Evolutionary conservation across 1,140 invertebrate species (phyloP).

Genomic region (Leptinotarsa texana): DNA sequence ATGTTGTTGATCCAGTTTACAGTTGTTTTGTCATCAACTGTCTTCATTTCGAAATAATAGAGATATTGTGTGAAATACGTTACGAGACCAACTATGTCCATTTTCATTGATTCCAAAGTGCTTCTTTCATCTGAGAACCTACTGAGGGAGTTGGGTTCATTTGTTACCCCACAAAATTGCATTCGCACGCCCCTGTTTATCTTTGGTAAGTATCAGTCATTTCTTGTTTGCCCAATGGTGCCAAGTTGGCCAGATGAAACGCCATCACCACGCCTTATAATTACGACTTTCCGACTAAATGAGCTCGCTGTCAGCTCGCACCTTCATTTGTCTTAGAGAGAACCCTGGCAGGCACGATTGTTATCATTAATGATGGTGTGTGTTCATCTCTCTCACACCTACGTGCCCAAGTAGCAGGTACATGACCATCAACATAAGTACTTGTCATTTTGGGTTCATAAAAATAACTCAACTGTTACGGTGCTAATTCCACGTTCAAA

Average conservation of each 20-base stretch:
- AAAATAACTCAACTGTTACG: conserved; percentile 48
- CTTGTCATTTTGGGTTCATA: conserved; percentile 33
- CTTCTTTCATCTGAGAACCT: too few species aligned
- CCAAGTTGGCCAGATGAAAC: conserved; percentile 34
- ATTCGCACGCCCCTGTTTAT: neutral
- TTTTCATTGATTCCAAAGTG: too few species aligned
- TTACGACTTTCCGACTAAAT: conserved; percentile 56
- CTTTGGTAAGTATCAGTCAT: conserved; percentile 22
- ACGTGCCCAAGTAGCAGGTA: conserved; percentile 21
- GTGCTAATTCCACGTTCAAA: conserved; percentile 40
- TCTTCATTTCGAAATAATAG: too few species aligned
- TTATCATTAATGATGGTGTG: conserved; percentile 47
- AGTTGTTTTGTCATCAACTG: too few species aligned
- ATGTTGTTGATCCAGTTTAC: too few species aligned
- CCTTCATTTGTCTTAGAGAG: conserved; percentile 52
- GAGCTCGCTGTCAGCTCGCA: conserved; percentile 54
- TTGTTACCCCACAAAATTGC: too few species aligned
- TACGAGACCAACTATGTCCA: too few species aligned
- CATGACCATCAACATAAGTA: conserved; percentile 25
- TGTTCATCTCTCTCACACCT: conserved; percentile 36
- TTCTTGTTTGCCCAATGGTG: conserved; percentile 47
- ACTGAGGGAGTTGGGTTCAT: too few species aligned
- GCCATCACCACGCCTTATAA: conserved; percentile 54
- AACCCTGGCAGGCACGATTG: conserved; percentile 50
- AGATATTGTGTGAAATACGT: too few species aligned